Conservation (phyloP, 2,797 vertebrate species). For the Chaenodraco wilsoni region DNA sequence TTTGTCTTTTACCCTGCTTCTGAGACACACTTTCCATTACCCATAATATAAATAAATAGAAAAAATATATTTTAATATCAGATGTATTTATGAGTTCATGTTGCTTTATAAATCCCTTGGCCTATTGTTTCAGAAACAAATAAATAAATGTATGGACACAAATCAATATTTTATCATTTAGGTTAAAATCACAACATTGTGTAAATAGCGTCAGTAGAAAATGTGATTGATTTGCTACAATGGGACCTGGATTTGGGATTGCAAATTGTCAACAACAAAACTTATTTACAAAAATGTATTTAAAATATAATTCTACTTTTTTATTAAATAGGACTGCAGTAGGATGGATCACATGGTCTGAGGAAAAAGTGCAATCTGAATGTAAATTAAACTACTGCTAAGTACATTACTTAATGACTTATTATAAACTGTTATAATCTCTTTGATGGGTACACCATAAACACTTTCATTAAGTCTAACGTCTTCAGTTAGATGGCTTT, state of each 20-base stretch:
- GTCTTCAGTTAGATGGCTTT: slow-evolving; percentile 82
- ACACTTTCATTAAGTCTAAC: background rate
- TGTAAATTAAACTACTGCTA: background rate
- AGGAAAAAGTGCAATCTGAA: background rate
- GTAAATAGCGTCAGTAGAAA: slow-evolving; percentile 3
- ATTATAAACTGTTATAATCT: background rate
- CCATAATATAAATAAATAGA: background rate
- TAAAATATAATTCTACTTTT: slow-evolving; percentile 10
- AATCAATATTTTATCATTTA: slow-evolving; percentile 2
- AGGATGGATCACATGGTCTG: background rate
- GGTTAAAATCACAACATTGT: slow-evolving; percentile 19
- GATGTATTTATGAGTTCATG: background rate
- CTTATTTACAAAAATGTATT: background rate
- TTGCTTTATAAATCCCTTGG: background rate
- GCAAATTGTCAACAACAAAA: slow-evolving; percentile 13
- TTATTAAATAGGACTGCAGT: background rate
- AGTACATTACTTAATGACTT: background rate
- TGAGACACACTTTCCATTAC: background rate
- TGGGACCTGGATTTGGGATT: background rate
- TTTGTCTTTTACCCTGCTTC: background rate
- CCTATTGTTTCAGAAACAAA: background rate
- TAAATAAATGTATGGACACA: background rate
- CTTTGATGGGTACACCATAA: background rate
- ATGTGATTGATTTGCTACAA: slow-evolving; percentile 5
- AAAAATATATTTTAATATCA: background rate